Evolutionary conservation across 1,140 invertebrate species (phyloP), one percentile per base, ranked within the genome.

Genomic region (Drosophila varians): DNA sequence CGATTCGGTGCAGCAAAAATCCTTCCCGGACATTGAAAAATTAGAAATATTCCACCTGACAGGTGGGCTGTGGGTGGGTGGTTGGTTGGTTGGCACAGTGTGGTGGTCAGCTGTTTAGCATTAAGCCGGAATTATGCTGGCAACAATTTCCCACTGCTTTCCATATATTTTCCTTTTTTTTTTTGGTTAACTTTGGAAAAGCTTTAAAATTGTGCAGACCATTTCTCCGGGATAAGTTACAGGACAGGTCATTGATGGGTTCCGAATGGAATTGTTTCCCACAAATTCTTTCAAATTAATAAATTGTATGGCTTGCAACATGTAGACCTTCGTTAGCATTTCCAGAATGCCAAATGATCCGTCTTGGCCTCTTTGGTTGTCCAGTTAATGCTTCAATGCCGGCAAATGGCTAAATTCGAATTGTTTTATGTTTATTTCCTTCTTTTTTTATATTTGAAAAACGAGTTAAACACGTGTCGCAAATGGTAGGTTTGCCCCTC

Each of bases 381-480:
- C 79, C 53, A 77, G 56, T 66, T 72, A 76, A 75, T 56, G 80
- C 71, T 86, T 83, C 80, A 86, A 80, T 84, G 82, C 56, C 77
- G 80, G 72, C 72, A 76, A 84, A 86, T 87, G 82, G 80, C 77
- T 82, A 77, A 86, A 86, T 86, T 86, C 80, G 80, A 86, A 86
- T 86, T 87, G 80, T 87, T 86, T 87, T 86, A 86, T 77, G 77
- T 58, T 23, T 47, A 42, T 26, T 26, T 18, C 60, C 36, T 14
- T 84, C 72, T 65, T 66, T 21, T 19, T 43, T 51, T 28, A n/a
- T 14, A 51, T 52, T 66, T 86, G 80, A 86, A 87, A 86, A 86
- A 86, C 80, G 80, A 86, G 80, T 86, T 86, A 87, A 80, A 87
- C 80, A 86, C 80, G 80, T 86, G 80, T 86, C 80, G 77, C 83